Conservation (phyloP, 2,888 invertebrate genomes). For the Melanostoma scalare region DNA sequence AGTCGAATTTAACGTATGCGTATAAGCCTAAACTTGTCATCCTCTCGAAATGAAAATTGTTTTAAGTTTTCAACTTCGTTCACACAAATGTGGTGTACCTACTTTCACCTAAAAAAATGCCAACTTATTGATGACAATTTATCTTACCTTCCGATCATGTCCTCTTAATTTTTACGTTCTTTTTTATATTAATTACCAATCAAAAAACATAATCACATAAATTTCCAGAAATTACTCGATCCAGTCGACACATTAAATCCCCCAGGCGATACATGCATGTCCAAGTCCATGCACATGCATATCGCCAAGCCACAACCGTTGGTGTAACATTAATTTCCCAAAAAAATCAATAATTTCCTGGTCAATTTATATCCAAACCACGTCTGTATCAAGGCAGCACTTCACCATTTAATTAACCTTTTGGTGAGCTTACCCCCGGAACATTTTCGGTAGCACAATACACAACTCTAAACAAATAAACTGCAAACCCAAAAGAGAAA, state of each 20-base stretch:
- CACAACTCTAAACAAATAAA: slow-evolving; percentile 44
- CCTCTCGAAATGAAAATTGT: too few relatives aligned
- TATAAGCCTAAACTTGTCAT: too few relatives aligned
- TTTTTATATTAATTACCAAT: slow-evolving; percentile 36
- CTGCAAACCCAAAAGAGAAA: not conserved
- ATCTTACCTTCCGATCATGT: not conserved
- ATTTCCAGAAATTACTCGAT: slow-evolving; percentile 18
- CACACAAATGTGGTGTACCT: too few relatives aligned
- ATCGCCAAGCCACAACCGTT: not conserved
- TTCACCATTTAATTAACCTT: slow-evolving; percentile 60
- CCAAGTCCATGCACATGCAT: slow-evolving; percentile 11
- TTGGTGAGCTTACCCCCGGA: slow-evolving; percentile 12
- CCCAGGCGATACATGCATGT: slow-evolving; percentile 36
- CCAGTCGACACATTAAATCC: slow-evolving; percentile 19
- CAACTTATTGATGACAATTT: too few relatives aligned
- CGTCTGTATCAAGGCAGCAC: slow-evolving; percentile 44
- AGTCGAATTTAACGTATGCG: too few relatives aligned
- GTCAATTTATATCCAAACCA: slow-evolving; percentile 55
- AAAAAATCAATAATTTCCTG: slow-evolving; percentile 47
- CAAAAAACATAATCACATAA: slow-evolving; percentile 29
- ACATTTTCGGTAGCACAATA: slow-evolving; percentile 48
- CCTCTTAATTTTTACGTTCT: slow-evolving; percentile 20
- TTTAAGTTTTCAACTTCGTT: too few relatives aligned
- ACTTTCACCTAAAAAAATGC: too few relatives aligned
- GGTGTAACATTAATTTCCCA: slow-evolving; percentile 11